Percentiles rank a stretch among this genome's conserved stretches.
phyloP scores from a whole-genome alignment of 2,888 invertebrate species.

The Catonia carolina region DNA sequence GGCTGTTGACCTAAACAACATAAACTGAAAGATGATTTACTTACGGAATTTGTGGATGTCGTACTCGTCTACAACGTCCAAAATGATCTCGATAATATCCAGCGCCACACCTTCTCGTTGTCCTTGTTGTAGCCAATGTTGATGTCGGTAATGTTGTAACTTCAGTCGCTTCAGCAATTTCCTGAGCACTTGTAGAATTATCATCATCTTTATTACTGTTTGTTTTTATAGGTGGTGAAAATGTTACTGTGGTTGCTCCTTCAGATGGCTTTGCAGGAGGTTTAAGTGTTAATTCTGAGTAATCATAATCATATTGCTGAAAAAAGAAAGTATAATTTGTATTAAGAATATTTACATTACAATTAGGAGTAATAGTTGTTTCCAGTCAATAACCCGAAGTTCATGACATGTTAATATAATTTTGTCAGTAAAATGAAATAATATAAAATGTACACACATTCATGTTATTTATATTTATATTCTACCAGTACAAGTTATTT shows the following conservation, averaged over 20 bases:
- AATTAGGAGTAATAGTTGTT: too few species aligned
- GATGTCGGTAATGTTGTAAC: constrained; percentile 20
- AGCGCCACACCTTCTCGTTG: constrained; percentile 33
- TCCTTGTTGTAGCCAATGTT: constrained; percentile 14
- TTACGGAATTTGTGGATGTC: constrained; percentile 35
- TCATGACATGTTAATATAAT: too few species aligned
- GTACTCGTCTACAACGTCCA: constrained; percentile 40
- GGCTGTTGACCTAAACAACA: too few species aligned
- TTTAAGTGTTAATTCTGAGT: constrained; percentile 63
- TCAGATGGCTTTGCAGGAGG: constrained; percentile 41
- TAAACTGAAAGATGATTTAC: too few species aligned
- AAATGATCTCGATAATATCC: constrained; percentile 40
- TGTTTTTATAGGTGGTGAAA: constrained; percentile 21
- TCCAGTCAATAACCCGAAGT: too few species aligned
- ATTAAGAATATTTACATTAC: too few species aligned
- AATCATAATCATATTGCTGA: constrained; percentile 60
- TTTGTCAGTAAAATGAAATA: too few species aligned
- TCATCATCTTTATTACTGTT: constrained; percentile 5
- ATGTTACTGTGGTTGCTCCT: constrained; percentile 22
- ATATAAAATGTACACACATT: too few species aligned
- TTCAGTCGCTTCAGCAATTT: neutral
- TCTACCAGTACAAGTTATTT: too few species aligned
- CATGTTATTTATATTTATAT: too few species aligned
- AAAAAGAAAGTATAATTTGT: neutral
- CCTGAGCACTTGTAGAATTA: neutral